These are phyloP conservation scores for Sminthurides aquaticus DNA, from an alignment of 2,888 invertebrate species.

Conservation along the genomic window DNA sequence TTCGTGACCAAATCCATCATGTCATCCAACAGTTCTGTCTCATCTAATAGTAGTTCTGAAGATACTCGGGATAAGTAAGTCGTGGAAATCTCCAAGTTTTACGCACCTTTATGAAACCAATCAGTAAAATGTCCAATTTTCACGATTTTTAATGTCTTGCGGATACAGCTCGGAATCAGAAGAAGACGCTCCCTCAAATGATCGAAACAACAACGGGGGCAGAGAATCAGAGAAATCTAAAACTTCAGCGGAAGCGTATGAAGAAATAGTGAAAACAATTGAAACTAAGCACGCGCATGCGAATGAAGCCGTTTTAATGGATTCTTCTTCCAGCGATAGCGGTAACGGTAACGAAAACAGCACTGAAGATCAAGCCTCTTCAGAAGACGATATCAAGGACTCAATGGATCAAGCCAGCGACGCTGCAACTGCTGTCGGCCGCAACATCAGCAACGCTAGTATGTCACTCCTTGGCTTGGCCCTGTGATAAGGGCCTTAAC, in stretches of 20 bases:
- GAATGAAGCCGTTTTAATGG: background rate
- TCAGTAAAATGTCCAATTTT: no score
- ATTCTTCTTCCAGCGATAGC: background rate
- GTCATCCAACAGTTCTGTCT: background rate
- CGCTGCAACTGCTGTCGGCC: background rate
- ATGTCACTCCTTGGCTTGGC: no score
- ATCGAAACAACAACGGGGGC: background rate
- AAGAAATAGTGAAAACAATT: background rate
- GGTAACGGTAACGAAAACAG: background rate
- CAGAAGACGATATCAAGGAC: background rate
- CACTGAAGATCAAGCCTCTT: background rate
- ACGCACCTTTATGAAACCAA: background rate
- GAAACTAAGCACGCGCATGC: background rate
- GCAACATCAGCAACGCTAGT: slow-evolving; percentile 9
- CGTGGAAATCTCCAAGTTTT: background rate
- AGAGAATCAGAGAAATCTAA: background rate
- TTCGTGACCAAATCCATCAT: background rate
- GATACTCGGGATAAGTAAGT: no score
- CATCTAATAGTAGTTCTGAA: background rate
- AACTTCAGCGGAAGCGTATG: background rate
- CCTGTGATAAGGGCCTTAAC: no score
- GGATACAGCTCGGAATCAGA: background rate
- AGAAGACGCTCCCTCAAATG: no score
- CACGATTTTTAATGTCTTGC: no score
- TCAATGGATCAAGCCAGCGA: background rate